Evolutionary conservation across 1,140 invertebrate species (phyloP), one percentile per base, ranked within the genome.

Genomic region (Panagrolaimus sp.): DNA sequence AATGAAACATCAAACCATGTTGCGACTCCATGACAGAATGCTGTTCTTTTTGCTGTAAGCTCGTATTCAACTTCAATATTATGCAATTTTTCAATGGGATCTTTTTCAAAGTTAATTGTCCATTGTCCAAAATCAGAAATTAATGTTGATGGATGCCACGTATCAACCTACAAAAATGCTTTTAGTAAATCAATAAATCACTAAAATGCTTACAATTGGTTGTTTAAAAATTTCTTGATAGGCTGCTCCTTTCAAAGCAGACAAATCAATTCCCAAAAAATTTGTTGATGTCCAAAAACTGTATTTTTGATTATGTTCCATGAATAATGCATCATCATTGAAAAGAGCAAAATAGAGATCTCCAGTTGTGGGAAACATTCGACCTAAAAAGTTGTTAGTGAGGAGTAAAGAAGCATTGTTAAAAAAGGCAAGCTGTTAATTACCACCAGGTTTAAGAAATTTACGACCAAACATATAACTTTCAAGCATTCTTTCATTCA

Each of bases 1-100:
- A 99, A 99, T 63, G 94, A 91, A n/a, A 98, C 96, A 86, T 99
- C 96, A 85, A 99, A 99, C 96, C 96, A 99, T 86, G 98, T 98
- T 21, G 96, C 96, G 69, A 99, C 85, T 9, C 96, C 96, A 83
- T 99, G 96, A 72, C 96, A 90, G 69, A 93, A 93, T 58, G 93
- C 94, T 24, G 94, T 91, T 84, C 96, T 91, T 75, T 92, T 87
- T 72, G 96, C 88, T 78, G 91, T 90, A 87, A 96, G 98, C 84
- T 92, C 90, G 38, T 98, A 88, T 69, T 95, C 94, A 80, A 98
- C 93, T 84, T 94, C 89, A 85, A 99, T 96, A 81, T 89, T 88
- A 85, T 98, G 93, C 76, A 98, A 87, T 85, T 98, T 94, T 79
- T 89, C 90, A 87, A 98, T 96, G 79, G 91, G 88, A 43, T 94